Percentiles rank a stretch among this genome's conserved stretches.
These are phyloP conservation scores for Drosophila histrio DNA, from an alignment of 2,888 invertebrate genomes.

Conservation along the genomic window DNA sequence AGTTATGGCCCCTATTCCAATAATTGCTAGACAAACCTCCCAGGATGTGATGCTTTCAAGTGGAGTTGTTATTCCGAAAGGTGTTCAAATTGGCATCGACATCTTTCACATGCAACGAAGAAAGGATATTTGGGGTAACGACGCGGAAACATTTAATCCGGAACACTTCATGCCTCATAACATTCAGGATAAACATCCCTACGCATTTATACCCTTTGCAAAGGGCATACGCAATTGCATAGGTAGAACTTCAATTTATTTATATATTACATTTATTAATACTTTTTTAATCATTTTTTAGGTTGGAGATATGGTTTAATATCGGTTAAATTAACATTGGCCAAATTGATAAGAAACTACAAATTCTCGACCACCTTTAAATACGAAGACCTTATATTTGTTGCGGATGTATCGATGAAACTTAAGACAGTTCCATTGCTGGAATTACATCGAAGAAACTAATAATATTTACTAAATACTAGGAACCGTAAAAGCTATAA, in stretches of 20 bases:
- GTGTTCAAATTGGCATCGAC: slow-evolving; percentile 79
- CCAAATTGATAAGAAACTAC: slow-evolving; percentile 80
- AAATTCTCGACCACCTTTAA: slow-evolving; percentile 76
- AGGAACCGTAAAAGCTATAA: no score
- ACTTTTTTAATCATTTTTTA: no score
- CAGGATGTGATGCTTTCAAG: slow-evolving; percentile 71
- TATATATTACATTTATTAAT: background rate
- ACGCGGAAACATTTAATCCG: slow-evolving; percentile 81
- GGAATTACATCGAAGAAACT: slow-evolving; percentile 60
- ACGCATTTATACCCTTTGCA: slow-evolving; percentile 82
- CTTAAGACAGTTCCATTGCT: slow-evolving; percentile 71
- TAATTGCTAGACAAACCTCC: slow-evolving; percentile 74
- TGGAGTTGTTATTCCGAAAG: no score
- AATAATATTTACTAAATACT: no score
- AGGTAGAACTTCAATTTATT: slow-evolving; percentile 50
- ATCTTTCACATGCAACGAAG: slow-evolving; percentile 82
- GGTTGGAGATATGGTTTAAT: slow-evolving; percentile 81
- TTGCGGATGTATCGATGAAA: slow-evolving; percentile 81
- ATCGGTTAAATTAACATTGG: no score
- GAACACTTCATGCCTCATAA: slow-evolving; percentile 82
- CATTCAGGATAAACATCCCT: slow-evolving; percentile 80
- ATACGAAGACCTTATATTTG: slow-evolving; percentile 78
- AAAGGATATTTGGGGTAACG: slow-evolving; percentile 80
- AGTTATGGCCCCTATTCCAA: slow-evolving; percentile 79
- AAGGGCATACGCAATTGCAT: slow-evolving; percentile 82